phyloP scores from a whole-genome alignment of 2,888 invertebrate species.

The Dynastes grantii region DNA sequence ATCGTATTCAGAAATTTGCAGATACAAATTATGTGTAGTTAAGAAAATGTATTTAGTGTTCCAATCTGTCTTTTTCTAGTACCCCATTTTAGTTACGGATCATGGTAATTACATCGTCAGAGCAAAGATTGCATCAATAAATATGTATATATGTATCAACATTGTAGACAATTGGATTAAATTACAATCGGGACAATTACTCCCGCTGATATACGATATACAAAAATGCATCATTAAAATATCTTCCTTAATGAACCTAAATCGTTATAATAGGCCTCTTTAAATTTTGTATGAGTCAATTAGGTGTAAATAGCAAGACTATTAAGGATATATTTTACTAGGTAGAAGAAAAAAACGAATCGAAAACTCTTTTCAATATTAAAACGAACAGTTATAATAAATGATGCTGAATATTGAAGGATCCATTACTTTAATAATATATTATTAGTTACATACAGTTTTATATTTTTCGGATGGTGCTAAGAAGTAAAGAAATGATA shows the following conservation, averaged over 20 bases:
- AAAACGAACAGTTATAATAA: slow-evolving; percentile 47
- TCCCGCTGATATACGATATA: slow-evolving; percentile 1
- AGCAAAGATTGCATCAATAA: slow-evolving; percentile 10
- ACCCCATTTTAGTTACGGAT: too few species aligned
- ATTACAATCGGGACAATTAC: slow-evolving; percentile 30
- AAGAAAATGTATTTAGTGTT: too few species aligned
- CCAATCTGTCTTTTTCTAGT: too few species aligned
- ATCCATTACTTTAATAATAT: slow-evolving; percentile 46
- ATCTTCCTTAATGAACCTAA: slow-evolving; percentile 38
- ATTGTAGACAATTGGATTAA: slow-evolving; percentile 13
- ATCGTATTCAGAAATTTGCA: too few species aligned
- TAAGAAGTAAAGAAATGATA: background rate
- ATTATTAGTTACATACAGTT: slow-evolving; percentile 39
- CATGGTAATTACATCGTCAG: too few species aligned
- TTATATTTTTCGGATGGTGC: slow-evolving; percentile 26
- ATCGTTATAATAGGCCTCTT: slow-evolving; percentile 36
- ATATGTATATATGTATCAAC: slow-evolving; percentile 16
- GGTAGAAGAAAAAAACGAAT: slow-evolving; percentile 20
- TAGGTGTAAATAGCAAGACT: slow-evolving; percentile 44
- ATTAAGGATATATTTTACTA: slow-evolving; percentile 35
- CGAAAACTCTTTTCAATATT: slow-evolving; percentile 47
- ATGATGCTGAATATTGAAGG: slow-evolving; percentile 43
- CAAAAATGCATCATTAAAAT: slow-evolving; percentile 30
- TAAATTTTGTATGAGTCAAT: slow-evolving; percentile 47
- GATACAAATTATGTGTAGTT: too few species aligned